Conservation (phyloP, 2,797 vertebrate genomes). For the Poeciliopsis infans region DNA sequence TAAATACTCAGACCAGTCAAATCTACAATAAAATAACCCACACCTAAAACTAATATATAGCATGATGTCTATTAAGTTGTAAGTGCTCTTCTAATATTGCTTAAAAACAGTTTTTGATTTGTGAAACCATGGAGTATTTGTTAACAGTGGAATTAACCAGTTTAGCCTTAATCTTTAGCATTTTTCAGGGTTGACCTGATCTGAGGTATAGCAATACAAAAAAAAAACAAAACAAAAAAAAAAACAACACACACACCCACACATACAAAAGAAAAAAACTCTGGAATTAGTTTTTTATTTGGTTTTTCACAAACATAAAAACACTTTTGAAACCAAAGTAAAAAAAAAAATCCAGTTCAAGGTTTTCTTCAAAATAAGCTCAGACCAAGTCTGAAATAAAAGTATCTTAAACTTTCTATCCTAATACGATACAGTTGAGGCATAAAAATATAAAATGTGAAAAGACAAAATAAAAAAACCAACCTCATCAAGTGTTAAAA, state of each 20-base stretch:
- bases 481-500: background rate
- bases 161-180: background rate
- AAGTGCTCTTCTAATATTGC: background rate
- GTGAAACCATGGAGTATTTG: background rate
- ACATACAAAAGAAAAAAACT: too few species aligned
- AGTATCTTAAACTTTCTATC: background rate
- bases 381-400: background rate
- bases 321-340: background rate
- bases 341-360: background rate
- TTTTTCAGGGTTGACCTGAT: background rate
- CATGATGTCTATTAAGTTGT: background rate
- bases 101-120: background rate
- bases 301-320: background rate
- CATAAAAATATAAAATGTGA: background rate
- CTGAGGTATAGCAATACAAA: background rate
- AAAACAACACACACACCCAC: too few species aligned
- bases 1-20: background rate
- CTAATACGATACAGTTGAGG: background rate
- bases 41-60: background rate
- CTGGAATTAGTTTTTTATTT: background rate
- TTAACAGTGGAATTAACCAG: background rate
- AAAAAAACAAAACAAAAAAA: too few species aligned
- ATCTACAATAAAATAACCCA: background rate
- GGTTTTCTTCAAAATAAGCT: background rate
- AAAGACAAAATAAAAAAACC: background rate